phyloP scores from a whole-genome alignment of 2,113 vertebrate species.

The Cottus gobio region DNA sequence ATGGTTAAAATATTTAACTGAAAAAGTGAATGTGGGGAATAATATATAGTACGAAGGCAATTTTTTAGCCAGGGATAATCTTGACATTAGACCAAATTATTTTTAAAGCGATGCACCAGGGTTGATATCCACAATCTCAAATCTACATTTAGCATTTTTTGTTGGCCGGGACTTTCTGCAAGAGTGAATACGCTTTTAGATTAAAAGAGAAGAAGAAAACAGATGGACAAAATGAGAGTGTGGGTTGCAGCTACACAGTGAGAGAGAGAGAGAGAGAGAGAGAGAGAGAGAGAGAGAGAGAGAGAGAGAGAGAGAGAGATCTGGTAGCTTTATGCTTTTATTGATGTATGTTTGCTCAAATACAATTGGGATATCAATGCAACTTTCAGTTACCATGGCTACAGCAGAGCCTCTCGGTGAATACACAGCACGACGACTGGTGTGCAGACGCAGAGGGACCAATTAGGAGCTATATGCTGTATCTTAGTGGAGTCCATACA shows the following conservation, averaged over 20 bases:
- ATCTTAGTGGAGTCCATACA: slow-evolving; percentile 35
- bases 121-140: neutral
- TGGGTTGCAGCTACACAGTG: neutral
- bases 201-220: neutral
- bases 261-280: neutral
- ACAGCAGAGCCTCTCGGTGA: slow-evolving; percentile 54
- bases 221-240: neutral
- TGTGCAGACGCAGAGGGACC: slow-evolving; percentile 64
- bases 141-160: neutral
- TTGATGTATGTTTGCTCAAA: slow-evolving; percentile 61
- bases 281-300: neutral
- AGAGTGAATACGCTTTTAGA: neutral
- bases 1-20: neutral
- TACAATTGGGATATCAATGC: slow-evolving; percentile 51
- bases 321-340: slow-evolving; percentile 34
- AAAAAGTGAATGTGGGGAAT: neutral
- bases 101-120: neutral
- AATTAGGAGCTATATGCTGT: slow-evolving; percentile 53
- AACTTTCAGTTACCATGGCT: slow-evolving; percentile 73
- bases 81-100: neutral
- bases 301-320: neutral
- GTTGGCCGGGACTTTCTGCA: neutral
- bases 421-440: slow-evolving; percentile 42
- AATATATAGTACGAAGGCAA: neutral
- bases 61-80: neutral